phyloP scores from a whole-genome alignment of 2,113 vertebrate genomes.

The Microcebus griseorufus region DNA sequence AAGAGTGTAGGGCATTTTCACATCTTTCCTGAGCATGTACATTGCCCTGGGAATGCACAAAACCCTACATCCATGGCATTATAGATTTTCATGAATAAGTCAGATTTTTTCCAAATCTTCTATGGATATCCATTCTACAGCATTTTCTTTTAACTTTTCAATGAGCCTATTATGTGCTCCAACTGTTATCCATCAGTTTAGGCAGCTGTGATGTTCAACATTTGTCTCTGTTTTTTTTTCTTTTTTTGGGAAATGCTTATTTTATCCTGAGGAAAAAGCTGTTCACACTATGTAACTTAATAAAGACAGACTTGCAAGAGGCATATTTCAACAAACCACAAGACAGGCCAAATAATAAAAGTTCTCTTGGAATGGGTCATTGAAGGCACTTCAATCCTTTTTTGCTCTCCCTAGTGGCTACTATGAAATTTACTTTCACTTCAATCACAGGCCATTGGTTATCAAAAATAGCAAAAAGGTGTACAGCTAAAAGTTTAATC shows the following conservation, averaged over 20 bases:
- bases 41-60: neutral
- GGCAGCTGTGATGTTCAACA: neutral
- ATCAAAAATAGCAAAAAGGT: neutral
- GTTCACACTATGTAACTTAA: neutral
- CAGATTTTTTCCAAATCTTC: neutral
- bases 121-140: neutral
- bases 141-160: neutral
- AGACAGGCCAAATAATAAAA: neutral
- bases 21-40: neutral
- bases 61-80: neutral
- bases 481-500: neutral
- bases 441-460: neutral
- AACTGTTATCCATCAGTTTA: neutral
- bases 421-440: neutral
- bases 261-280: neutral
- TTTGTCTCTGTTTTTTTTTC: neutral
- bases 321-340: neutral
- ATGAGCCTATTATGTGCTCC: neutral
- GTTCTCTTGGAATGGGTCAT: neutral
- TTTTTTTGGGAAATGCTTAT: neutral
- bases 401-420: neutral
- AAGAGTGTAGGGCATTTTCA: neutral
- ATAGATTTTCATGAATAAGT: neutral
- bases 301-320: neutral
- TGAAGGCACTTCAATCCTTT: neutral